Conservation (phyloP, 2,797 vertebrate genomes). For the Coracias cyanogaster region DNA sequence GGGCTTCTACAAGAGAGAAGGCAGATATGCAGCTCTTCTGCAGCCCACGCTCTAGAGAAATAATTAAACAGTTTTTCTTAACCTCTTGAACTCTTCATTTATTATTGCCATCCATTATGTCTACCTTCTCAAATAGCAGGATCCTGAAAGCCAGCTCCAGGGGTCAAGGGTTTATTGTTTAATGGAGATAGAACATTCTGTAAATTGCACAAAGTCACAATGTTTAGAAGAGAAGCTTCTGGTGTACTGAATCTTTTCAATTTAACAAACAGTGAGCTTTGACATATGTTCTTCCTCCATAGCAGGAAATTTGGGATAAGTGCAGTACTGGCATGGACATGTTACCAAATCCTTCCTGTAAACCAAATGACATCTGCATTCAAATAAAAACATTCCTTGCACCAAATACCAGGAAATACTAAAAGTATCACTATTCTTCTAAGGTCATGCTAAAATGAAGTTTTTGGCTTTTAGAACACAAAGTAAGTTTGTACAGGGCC, state of each 20-base stretch:
- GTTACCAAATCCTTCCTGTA: constrained; percentile 88
- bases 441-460: constrained; percentile 84
- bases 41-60: constrained; percentile 81
- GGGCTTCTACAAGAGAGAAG: constrained; percentile 59
- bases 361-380: constrained; percentile 86
- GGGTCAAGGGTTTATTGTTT: constrained; percentile 87
- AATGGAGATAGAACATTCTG: constrained; percentile 89
- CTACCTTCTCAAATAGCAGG: constrained; percentile 82
- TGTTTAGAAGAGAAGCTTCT: constrained; percentile 88
- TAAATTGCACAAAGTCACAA: constrained; percentile 86
- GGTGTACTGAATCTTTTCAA: constrained; percentile 82
- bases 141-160: constrained; percentile 79
- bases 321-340: constrained; percentile 83
- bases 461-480: constrained; percentile 80
- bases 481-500: constrained; percentile 74
- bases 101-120: constrained; percentile 82
- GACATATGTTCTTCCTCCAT: constrained; percentile 84
- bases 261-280: constrained; percentile 84
- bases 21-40: constrained; percentile 66
- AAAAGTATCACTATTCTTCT: constrained; percentile 82
- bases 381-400: constrained; percentile 86
- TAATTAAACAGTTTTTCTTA: constrained; percentile 87
- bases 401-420: constrained; percentile 86
- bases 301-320: constrained; percentile 86
- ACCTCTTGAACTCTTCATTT: constrained; percentile 83